Evolutionary conservation across 2,113 vertebrate genomes (phyloP).

Genomic region (Anolis sagrei): DNA sequence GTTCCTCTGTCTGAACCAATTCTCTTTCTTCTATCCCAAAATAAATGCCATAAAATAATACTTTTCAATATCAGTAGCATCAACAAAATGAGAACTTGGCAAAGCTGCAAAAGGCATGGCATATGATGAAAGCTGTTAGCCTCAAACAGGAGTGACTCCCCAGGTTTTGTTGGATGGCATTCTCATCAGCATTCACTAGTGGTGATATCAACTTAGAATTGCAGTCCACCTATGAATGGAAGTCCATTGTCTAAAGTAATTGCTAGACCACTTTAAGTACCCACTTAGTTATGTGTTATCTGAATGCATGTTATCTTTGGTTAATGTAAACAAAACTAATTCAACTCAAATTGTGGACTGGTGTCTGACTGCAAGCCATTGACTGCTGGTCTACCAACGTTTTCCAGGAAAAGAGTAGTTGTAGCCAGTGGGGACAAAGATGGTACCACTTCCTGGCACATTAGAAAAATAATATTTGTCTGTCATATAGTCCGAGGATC

Average conservation of each 20-base stretch:
- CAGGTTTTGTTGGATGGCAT: background rate
- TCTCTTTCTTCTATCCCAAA: constrained; percentile 16
- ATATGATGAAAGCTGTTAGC: no score
- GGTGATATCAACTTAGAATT: background rate
- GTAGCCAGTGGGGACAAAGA: no score
- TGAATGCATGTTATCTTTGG: background rate
- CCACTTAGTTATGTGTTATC: background rate
- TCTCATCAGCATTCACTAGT: background rate
- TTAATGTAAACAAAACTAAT: background rate
- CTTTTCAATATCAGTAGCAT: background rate
- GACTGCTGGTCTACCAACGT: no score
- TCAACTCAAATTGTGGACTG: no score
- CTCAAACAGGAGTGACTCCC: no score
- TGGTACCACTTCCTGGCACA: no score
- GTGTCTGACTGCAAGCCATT: no score
- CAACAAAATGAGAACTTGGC: background rate
- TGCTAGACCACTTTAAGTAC: background rate
- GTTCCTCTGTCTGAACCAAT: background rate
- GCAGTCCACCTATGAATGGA: background rate
- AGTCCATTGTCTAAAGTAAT: background rate
- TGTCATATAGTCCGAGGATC: no score
- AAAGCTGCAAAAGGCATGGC: background rate
- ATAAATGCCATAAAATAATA: background rate
- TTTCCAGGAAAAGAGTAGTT: no score
- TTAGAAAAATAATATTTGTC: no score